Base-by-base conservation (phyloP, 2,113 vertebrate species). In the Sphaerodactylus townsendi region DNA sequence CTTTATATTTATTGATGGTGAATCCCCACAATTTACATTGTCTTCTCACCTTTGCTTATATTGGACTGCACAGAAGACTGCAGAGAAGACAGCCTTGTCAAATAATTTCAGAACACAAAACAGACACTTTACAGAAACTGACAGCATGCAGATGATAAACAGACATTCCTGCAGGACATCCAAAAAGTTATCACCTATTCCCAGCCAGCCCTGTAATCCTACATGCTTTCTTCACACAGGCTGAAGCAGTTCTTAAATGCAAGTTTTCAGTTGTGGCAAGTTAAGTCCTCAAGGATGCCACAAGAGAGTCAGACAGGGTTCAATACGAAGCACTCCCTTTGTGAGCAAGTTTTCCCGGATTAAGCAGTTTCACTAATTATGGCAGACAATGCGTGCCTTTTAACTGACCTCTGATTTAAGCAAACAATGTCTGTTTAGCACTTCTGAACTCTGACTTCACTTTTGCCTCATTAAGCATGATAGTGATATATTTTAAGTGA, bases 381-480 rank as follows among this genome's bases (percentile, higher is more conserved):
- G 70, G n/a, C 11, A 81, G 25, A 72, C 82, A 89, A 64, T 44
- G 4, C 0, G 15, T 79, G 75, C 85, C 62, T 64, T 88, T 85
- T 87, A 87, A 48, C 39, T 37, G 41, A 46, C 28, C 41, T 90
- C 81, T 86, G 10, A 86, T 90, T 87, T 90, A 68, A 87, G 4
- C 68, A 92, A 92, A 93, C 84, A 83, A 19, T 73, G 91, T 90
- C 85, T 93, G 90, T 91, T n/a, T 87, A 94, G 53, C 78, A 37
- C 89, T 91, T 89, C 82, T 91, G 91, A 90, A 89, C 75, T 90
- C 46, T 81, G 73, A 88, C 75, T 93, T 80, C 77, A 30, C 69
- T 90, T 88, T 91, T 89, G 93, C 91, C 91, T 76, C 82, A 89
- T 87, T 86, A 91, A 88, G 91, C 87, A 85, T 85, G 89, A 93